Conservation (phyloP, 2,797 vertebrate genomes). For the Pagetopsis macropterus region DNA sequence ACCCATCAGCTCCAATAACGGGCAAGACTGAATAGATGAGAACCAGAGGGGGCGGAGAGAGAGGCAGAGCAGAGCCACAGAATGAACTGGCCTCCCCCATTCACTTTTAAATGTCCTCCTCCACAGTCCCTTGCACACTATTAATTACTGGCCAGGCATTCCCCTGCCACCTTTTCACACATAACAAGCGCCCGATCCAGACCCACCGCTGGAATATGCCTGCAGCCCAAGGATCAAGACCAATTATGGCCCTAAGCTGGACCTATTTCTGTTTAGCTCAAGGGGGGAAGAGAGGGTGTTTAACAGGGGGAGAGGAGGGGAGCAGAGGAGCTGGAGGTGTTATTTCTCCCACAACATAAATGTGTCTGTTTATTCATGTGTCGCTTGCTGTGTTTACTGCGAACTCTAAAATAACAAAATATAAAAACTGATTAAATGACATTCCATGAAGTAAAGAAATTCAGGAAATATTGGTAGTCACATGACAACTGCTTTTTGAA, state of each 20-base stretch:
- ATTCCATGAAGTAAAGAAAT: constrained; percentile 11
- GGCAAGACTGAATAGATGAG: constrained; percentile 90
- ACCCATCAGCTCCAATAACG: constrained; percentile 98
- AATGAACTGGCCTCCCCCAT: constrained; percentile 93
- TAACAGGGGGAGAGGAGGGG: constrained; percentile 66
- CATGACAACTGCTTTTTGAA: no score
- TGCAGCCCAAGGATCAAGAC: constrained; percentile 83
- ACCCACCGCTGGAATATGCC: constrained; percentile 82
- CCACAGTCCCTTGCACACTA: constrained; percentile 95
- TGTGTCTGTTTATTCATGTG: constrained; percentile 70
- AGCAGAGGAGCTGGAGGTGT: constrained; percentile 74
- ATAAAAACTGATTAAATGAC: constrained; percentile 17
- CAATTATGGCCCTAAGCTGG: constrained; percentile 85
- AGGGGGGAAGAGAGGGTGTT: constrained; percentile 73
- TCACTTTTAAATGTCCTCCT: constrained; percentile 97
- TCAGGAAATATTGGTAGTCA: background rate
- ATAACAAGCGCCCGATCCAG: constrained; percentile 80
- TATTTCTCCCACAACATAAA: constrained; percentile 82
- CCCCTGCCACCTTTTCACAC: constrained; percentile 90
- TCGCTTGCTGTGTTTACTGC: constrained; percentile 60
- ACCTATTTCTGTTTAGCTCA: constrained; percentile 84
- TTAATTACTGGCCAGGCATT: constrained; percentile 93
- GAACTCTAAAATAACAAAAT: constrained; percentile 45
- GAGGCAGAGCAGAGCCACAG: constrained; percentile 81
- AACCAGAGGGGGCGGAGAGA: constrained; percentile 83